Evolutionary conservation across 35 echinoderm and acorn worm species (phyloP).

Genomic region (Apostichopus parvimensis): DNA sequence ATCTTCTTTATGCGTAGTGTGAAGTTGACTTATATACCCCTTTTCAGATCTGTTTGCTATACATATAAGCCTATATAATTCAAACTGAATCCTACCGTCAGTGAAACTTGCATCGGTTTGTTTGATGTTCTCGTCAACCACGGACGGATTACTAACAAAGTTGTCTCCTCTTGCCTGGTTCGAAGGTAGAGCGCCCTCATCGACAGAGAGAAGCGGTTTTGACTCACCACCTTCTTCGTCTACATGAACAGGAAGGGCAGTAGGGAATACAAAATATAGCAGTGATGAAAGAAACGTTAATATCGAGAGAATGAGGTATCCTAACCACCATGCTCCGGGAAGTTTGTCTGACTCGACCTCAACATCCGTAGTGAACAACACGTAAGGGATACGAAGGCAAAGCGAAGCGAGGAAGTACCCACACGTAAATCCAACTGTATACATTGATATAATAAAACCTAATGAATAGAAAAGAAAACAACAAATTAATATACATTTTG

Average conservation of each 20-base stretch:
- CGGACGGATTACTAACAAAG: neutral
- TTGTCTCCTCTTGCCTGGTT: neutral
- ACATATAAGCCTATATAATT: too few relatives aligned
- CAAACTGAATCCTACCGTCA: neutral
- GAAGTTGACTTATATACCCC: too few relatives aligned
- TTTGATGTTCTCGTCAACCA: neutral
- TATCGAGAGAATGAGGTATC: neutral
- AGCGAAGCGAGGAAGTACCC: conserved; percentile 14
- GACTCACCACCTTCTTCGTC: neutral
- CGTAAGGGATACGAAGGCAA: neutral
- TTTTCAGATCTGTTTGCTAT: too few relatives aligned
- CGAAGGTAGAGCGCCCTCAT: neutral
- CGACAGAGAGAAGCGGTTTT: neutral
- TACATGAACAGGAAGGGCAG: neutral
- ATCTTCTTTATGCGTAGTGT: too few relatives aligned
- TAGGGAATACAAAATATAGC: conserved; percentile 17
- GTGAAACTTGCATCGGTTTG: neutral
- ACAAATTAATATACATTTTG: neutral
- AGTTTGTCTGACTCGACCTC: neutral
- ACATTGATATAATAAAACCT: conserved; percentile 12
- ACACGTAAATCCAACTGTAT: conserved; percentile 6
- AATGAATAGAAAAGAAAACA: neutral
- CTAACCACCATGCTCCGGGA: conserved; percentile 36
- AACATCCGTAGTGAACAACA: neutral
- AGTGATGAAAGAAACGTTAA: neutral